These are phyloP conservation scores for Theropithecus gelada DNA, from an alignment of 2,113 vertebrate species.

Conservation along the genomic window DNA sequence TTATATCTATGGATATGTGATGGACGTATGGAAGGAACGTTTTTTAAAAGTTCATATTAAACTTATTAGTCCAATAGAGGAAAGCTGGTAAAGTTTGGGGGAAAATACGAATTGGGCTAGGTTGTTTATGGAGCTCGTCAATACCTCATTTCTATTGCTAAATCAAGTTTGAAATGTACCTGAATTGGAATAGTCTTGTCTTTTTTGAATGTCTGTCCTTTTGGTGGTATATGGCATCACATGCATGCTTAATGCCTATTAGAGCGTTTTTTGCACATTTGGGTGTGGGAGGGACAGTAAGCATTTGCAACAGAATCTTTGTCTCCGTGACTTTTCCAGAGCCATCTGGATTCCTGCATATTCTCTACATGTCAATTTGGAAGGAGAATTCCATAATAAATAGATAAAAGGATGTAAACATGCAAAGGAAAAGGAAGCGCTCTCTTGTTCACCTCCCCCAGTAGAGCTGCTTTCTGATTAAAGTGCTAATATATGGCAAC, in stretches of 20 bases:
- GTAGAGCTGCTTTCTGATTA: slow-evolving; percentile 52
- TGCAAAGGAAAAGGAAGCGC: slow-evolving; percentile 14
- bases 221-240: background rate
- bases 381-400: slow-evolving; percentile 63
- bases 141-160: background rate
- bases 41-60: background rate
- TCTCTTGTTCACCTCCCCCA: slow-evolving; percentile 20
- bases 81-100: background rate
- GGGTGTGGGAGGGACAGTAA: slow-evolving; percentile 64
- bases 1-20: background rate
- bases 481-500: slow-evolving; percentile 63
- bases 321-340: slow-evolving; percentile 51
- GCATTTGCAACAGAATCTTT: slow-evolving; percentile 51
- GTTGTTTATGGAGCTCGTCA: background rate
- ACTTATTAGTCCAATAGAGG: background rate
- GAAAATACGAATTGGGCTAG: background rate
- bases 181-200: background rate
- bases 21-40: background rate
- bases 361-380: slow-evolving; percentile 41
- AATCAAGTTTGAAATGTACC: background rate
- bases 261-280: slow-evolving; percentile 60
- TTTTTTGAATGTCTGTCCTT: slow-evolving; percentile 17
- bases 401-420: slow-evolving; percentile 56
- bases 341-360: slow-evolving; percentile 51
- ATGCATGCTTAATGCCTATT: slow-evolving; percentile 18